phyloP scores from a whole-genome alignment of 2,797 vertebrate genomes.

The Tolypeutes matacus region DNA sequence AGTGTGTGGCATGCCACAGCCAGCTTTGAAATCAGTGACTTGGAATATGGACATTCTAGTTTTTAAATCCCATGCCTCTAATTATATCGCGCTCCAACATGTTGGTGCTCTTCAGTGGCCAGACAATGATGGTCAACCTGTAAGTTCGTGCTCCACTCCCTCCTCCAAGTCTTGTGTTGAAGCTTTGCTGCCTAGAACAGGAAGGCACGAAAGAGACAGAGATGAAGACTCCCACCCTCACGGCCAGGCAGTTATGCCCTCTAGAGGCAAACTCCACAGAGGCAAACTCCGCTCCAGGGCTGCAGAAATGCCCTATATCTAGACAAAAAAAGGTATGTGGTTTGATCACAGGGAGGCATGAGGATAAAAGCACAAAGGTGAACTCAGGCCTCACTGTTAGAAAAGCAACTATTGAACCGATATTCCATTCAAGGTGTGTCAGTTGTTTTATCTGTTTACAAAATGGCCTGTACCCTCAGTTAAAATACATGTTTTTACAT shows the following conservation, averaged over 20 bases:
- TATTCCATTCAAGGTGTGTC: background rate
- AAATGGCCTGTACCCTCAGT: background rate
- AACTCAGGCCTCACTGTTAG: background rate
- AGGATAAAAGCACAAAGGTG: background rate
- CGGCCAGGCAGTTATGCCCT: background rate
- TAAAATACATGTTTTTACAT: slow-evolving; percentile 43
- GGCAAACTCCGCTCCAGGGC: background rate
- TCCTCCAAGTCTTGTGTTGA: background rate
- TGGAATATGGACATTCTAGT: background rate
- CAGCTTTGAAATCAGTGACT: background rate
- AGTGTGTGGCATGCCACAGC: background rate
- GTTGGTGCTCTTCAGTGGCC: background rate
- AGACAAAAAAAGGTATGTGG: background rate
- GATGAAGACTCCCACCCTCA: background rate
- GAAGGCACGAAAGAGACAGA: background rate
- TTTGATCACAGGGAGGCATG: background rate
- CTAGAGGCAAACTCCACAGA: background rate
- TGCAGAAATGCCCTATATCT: background rate
- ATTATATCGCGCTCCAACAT: background rate
- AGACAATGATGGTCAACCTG: background rate
- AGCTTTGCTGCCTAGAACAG: background rate
- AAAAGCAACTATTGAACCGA: background rate
- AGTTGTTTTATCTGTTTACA: background rate
- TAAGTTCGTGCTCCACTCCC: background rate
- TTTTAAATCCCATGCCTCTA: background rate